Conservation (phyloP, 2,797 vertebrate species). For the Sebastes variabilis region DNA sequence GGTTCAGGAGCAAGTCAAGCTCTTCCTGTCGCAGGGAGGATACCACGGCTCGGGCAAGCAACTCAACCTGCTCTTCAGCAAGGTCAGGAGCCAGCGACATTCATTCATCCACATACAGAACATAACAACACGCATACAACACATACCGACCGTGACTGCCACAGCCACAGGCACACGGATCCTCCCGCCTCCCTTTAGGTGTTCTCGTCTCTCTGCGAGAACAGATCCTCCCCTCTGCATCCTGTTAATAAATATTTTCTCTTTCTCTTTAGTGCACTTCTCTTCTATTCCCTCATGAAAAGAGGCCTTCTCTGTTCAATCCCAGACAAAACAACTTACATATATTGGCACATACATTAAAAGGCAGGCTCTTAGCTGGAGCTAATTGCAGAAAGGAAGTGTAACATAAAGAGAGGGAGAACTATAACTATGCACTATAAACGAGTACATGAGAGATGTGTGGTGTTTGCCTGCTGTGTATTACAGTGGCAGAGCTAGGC, state of each 20-base stretch:
- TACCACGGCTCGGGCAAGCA: slow-evolving; percentile 99
- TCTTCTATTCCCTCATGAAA: slow-evolving; percentile 35
- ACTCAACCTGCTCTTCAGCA: slow-evolving; percentile 98
- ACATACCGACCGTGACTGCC: slow-evolving; percentile 14
- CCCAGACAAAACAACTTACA: slow-evolving; percentile 35
- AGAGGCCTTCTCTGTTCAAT: slow-evolving; percentile 12
- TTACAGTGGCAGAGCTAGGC: slow-evolving; percentile 47
- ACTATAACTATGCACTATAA: neutral
- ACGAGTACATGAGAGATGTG: slow-evolving; percentile 39
- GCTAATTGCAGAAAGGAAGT: slow-evolving; percentile 49
- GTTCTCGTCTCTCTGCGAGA: slow-evolving; percentile 12
- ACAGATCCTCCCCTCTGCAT: slow-evolving; percentile 6
- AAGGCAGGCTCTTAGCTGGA: slow-evolving; percentile 28
- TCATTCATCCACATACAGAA: slow-evolving; percentile 27
- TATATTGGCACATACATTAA: slow-evolving; percentile 43
- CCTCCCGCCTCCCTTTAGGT: slow-evolving; percentile 1
- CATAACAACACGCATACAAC: slow-evolving; percentile 28
- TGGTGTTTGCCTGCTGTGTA: slow-evolving; percentile 28
- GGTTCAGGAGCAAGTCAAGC: slow-evolving; percentile 98
- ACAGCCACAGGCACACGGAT: neutral
- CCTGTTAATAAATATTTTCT: slow-evolving; percentile 29
- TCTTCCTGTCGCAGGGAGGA: slow-evolving; percentile 97
- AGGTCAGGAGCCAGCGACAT: slow-evolving; percentile 77
- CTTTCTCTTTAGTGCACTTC: slow-evolving; percentile 17
- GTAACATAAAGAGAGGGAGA: slow-evolving; percentile 18